Evolutionary conservation across 1,140 invertebrate genomes (phyloP).

Genomic region (Battus philenor): DNA sequence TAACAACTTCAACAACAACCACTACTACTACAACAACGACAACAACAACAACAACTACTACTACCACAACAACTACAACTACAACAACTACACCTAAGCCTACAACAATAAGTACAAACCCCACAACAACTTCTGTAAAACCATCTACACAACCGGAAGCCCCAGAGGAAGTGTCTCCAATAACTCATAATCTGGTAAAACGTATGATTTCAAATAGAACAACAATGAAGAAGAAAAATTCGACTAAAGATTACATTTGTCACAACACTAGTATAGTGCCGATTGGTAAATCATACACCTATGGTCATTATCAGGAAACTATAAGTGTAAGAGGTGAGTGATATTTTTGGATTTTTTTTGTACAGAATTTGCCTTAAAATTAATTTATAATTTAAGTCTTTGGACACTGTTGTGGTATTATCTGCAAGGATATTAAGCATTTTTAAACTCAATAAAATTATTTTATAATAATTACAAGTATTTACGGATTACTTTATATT

Average conservation of each 20-base stretch:
- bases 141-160: constrained; percentile 23
- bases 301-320: constrained; percentile 82
- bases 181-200: constrained; percentile 35
- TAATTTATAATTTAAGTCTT: no score
- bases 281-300: constrained; percentile 80
- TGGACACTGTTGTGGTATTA: background rate
- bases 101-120: constrained; percentile 32
- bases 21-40: constrained; percentile 76
- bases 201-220: constrained; percentile 36
- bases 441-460: background rate
- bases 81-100: constrained; percentile 28
- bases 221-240: constrained; percentile 27
- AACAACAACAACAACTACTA: constrained; percentile 66
- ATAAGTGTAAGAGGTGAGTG: constrained; percentile 79
- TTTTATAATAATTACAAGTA: no score
- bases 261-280: constrained; percentile 78
- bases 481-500: no score
- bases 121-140: constrained; percentile 28
- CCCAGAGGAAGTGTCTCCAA: constrained; percentile 26
- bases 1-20: constrained; percentile 77
- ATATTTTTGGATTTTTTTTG: background rate
- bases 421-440: no score
- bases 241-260: constrained; percentile 74
- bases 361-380: no score
- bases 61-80: constrained; percentile 49